Evolutionary conservation across 2,113 vertebrate genomes (phyloP), one percentile per base, ranked within the genome.

Genomic region (Blennius ocellaris): DNA sequence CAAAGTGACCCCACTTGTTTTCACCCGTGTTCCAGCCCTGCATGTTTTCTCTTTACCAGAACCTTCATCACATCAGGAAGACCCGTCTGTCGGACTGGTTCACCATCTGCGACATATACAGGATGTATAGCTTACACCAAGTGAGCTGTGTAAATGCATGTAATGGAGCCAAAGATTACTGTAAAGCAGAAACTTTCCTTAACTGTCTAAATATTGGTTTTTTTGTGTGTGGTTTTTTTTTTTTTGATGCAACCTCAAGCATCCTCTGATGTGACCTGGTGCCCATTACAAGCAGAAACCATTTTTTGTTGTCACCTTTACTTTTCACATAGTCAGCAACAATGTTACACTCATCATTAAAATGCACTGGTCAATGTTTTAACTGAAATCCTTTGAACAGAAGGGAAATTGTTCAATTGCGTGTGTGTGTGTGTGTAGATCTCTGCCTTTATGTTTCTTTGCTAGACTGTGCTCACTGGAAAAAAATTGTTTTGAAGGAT

Each of bases 41-140:
- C 41, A 67, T 73, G 61, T 56, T 85, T 88, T 74, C 69, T 81
- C 57, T 76, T 30, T 41, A 69, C 69, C 21, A 76, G 16, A 68
- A 21, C 45, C 69, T 72, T 15, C 48, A 48, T 69, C 49, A 54
- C 55, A 50, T 45, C 55, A 15, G 45, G 17, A 30, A 14, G n/a
- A 69, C 45, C 81, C 83, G 86, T 89, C 85, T 91, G 88, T 55
- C 66, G 51, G 38, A 57, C 73, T 39, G 39, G 67, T 71, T 74
- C 59, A 75, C 71, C 11, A 43, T 58, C 8, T 44, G 11, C n/a
- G 39, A 41, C 30, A 36, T 63, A 53, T 12, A 8, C 2, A 36
- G 11, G 68, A 61, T 41, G 47, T 21, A 15, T 10, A 17, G 12
- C 16, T 6, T 8, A 58, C 16, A 48, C 30, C 11, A 61, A 38